Conservation (phyloP, 1,140 invertebrate species). For the Tetramorium alpestre region DNA sequence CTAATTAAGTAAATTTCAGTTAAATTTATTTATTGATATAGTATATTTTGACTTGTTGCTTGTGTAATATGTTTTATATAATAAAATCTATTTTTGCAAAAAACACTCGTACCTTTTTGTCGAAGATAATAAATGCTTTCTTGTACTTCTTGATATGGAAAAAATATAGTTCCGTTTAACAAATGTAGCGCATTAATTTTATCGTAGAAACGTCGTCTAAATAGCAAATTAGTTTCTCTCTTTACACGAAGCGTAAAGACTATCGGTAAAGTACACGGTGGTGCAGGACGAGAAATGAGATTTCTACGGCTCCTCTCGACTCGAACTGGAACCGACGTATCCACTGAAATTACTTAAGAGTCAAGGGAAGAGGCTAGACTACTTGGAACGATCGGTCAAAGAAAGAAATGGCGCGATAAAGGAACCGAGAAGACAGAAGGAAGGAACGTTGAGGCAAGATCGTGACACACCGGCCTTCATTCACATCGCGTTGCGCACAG, state of each 20-base stretch:
- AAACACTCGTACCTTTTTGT: neutral
- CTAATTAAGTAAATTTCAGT: neutral
- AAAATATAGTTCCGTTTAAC: neutral
- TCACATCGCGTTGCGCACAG: constrained; percentile 43
- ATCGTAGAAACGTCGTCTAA: constrained; percentile 12
- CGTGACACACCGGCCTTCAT: constrained; percentile 39
- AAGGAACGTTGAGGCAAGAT: neutral
- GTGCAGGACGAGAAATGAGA: constrained; percentile 33
- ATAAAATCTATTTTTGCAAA: neutral
- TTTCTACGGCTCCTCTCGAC: constrained; percentile 7
- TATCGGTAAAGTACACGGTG: constrained; percentile 9
- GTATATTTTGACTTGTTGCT: neutral
- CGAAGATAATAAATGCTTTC: neutral
- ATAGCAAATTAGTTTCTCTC: constrained; percentile 35
- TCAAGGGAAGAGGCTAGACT: neutral
- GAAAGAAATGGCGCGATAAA: neutral
- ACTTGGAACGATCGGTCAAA: constrained; percentile 17
- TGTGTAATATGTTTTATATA: neutral
- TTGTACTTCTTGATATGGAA: neutral
- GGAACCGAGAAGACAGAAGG: neutral
- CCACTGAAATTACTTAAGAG: constrained; percentile 34
- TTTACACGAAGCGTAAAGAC: neutral
- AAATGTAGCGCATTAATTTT: constrained; percentile 16
- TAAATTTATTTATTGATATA: neutral
- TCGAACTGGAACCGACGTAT: constrained; percentile 22